Evolutionary conservation across 2,888 invertebrate species (phyloP).

Genomic region (Bellardia bayeri): DNA sequence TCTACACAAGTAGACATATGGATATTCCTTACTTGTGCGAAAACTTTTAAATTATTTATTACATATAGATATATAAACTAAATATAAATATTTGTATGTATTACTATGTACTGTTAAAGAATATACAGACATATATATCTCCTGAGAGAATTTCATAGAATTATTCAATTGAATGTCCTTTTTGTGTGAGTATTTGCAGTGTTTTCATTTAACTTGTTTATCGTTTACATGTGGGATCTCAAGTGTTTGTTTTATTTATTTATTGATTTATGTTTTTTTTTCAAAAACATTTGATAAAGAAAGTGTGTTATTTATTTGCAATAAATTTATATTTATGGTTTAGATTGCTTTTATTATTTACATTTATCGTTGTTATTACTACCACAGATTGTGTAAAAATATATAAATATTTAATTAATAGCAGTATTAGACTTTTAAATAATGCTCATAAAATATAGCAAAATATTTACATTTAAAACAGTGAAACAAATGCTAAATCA

Average conservation of each 20-base stretch:
- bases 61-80: no score
- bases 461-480: no score
- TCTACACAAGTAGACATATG: no score
- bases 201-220: neutral
- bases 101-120: no score
- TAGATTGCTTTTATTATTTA: neutral
- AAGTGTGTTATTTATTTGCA: neutral
- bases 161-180: no score
- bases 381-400: conserved; percentile 4
- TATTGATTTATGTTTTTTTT: no score
- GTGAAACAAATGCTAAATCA: neutral
- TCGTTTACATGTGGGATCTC: neutral
- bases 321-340: conserved; percentile 14
- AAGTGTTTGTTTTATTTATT: neutral
- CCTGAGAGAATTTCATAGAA: no score
- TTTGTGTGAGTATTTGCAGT: neutral
- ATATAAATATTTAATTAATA: conserved; percentile 2
- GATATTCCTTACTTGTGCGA: no score
- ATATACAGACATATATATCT: no score
- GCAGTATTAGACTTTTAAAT: neutral
- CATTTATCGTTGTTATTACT: neutral
- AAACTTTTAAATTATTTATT: no score
- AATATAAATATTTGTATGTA: no score
- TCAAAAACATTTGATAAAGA: no score
- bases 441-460: neutral